Evolutionary conservation across 2,113 vertebrate genomes (phyloP).

Genomic region (Nipponia nippon): DNA sequence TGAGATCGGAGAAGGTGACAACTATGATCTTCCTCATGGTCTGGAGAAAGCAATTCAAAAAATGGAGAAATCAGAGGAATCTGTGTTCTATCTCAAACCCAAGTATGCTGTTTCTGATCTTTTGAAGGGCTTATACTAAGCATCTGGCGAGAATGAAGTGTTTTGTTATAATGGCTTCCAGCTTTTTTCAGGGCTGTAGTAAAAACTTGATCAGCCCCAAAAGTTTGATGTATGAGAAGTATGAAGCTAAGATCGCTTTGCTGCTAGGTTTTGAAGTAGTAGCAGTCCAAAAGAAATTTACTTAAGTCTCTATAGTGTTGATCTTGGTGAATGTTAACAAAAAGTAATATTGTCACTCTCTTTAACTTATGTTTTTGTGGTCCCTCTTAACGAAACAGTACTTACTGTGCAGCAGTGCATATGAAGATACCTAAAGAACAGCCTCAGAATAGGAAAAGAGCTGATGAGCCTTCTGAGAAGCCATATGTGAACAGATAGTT

Average conservation of each 20-base stretch:
- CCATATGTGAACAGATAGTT: not conserved
- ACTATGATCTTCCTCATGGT: conserved; percentile 82
- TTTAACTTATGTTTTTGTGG: not conserved
- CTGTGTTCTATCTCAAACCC: conserved; percentile 84
- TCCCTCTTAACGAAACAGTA: not conserved
- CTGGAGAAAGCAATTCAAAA: conserved; percentile 89
- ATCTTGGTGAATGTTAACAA: not conserved
- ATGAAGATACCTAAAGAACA: not conserved
- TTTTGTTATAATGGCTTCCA: not conserved
- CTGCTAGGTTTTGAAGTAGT: not conserved
- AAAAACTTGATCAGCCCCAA: not conserved
- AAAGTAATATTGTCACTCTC: not conserved
- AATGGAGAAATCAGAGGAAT: conserved; percentile 94
- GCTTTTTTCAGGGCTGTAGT: not conserved
- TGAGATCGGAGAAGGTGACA: conserved; percentile 90
- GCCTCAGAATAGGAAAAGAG: not conserved
- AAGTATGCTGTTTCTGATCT: conserved; percentile 74
- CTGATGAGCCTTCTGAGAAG: not conserved
- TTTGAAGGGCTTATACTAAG: not conserved
- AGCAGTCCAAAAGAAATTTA: not conserved
- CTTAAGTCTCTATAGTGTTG: not conserved
- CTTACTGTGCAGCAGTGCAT: not conserved
- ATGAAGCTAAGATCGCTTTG: not conserved
- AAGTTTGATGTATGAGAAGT: not conserved
- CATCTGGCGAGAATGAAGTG: not conserved